Evolutionary conservation across 2,797 vertebrate genomes (phyloP).

Genomic region (Manis javanica): DNA sequence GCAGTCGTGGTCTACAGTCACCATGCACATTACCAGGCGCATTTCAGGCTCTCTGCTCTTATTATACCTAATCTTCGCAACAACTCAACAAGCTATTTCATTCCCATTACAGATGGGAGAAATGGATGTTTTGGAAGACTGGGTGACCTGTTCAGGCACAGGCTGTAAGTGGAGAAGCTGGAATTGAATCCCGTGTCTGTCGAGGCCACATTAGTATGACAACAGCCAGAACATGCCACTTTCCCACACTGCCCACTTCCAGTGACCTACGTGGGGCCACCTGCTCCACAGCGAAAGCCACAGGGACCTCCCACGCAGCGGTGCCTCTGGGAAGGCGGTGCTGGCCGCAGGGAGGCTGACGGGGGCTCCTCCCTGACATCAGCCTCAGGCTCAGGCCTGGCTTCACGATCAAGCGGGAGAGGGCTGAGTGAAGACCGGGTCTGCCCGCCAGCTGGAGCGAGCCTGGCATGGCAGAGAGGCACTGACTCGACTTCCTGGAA

Average conservation of each 20-base stretch:
- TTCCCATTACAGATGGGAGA: neutral
- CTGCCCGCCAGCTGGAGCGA: accelerated
- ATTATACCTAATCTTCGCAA: neutral
- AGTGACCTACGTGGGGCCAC: accelerated
- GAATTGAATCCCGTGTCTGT: neutral
- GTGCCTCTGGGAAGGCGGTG: neutral
- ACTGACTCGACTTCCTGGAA: neutral
- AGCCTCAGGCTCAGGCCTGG: neutral
- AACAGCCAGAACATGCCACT: neutral
- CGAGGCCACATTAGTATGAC: neutral
- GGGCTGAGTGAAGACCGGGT: neutral
- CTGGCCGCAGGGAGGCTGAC: neutral
- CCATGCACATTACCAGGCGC: neutral
- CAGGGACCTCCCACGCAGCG: neutral
- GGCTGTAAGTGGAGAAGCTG: neutral
- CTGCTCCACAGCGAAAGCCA: neutral
- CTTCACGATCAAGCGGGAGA: neutral
- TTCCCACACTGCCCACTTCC: neutral
- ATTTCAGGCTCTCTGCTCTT: neutral
- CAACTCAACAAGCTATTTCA: neutral
- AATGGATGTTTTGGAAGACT: neutral
- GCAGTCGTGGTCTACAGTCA: neutral
- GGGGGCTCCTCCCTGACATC: neutral
- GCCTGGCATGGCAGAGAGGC: neutral
- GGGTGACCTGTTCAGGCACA: neutral